Percentiles rank a stretch among this genome's conserved stretches.
These are phyloP conservation scores for Origma solitaria DNA, from an alignment of 2,113 vertebrate species.

Conservation along the genomic window DNA sequence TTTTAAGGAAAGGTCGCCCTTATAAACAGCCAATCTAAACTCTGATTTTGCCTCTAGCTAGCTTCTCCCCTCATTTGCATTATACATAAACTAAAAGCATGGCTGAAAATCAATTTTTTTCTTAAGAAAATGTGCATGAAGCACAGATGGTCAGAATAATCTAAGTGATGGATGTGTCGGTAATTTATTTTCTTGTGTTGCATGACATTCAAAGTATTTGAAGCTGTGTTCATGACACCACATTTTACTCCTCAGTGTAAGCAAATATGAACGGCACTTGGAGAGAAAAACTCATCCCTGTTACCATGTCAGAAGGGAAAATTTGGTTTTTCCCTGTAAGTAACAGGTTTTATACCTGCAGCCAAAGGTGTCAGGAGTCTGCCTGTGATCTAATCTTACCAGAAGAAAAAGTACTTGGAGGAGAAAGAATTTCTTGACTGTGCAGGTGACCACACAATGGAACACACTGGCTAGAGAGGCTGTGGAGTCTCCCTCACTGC, in stretches of 20 bases:
- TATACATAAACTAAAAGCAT: neutral
- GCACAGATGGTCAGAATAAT: neutral
- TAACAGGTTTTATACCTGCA: neutral
- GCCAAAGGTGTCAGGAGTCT: neutral
- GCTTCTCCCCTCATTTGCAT: neutral
- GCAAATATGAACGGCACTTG: neutral
- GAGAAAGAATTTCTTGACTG: neutral
- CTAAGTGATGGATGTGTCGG: neutral
- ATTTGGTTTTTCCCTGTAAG: neutral
- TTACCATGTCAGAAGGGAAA: neutral
- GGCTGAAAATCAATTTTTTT: neutral
- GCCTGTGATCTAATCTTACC: neutral
- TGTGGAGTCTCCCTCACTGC: neutral
- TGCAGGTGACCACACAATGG: neutral
- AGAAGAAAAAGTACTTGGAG: neutral
- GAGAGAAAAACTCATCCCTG: neutral
- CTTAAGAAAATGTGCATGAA: neutral
- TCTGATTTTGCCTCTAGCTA: neutral
- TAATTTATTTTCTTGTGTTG: neutral
- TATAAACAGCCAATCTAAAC: slow-evolving; percentile 1
- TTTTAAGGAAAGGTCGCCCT: neutral
- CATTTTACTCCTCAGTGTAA: neutral
- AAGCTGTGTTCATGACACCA: neutral
- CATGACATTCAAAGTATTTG: neutral
- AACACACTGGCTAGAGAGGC: neutral